Conservation (phyloP, 2,888 invertebrate genomes). For the Chrysotoxum bicinctum region DNA sequence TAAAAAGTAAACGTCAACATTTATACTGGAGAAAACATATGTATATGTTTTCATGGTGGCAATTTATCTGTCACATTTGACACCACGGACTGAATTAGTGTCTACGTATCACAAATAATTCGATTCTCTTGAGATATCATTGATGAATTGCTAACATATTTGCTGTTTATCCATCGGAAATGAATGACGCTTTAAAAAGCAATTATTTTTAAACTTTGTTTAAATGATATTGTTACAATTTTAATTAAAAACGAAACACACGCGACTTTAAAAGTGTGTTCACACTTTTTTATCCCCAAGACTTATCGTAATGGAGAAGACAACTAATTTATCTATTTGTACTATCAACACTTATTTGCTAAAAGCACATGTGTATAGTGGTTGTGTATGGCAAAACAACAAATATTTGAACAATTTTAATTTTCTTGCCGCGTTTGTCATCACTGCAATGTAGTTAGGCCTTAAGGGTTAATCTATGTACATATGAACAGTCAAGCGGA, state of each 20-base stretch:
- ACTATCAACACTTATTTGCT: constrained; percentile 54
- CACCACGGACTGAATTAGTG: not conserved
- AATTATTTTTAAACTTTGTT: constrained; percentile 10
- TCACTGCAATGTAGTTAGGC: not conserved
- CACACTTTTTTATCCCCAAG: constrained; percentile 2
- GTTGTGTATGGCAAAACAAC: constrained; percentile 31
- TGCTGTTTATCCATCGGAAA: not conserved
- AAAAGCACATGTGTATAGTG: constrained; percentile 23
- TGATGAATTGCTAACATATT: constrained; percentile 6
- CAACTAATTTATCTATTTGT: constrained; percentile 51
- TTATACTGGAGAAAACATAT: not conserved
- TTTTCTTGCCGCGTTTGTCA: constrained; percentile 27
- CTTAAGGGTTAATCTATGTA: constrained; percentile 32
- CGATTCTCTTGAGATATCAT: not conserved
- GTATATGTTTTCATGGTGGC: not conserved
- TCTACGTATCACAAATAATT: not conserved
- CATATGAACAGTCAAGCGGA: not conserved
- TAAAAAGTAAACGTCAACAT: not conserved
- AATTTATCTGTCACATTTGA: not conserved
- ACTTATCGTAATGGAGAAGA: constrained; percentile 28
- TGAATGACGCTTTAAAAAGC: not conserved
- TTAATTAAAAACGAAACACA: constrained; percentile 15
- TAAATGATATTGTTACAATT: constrained; percentile 7
- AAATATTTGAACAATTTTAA: constrained; percentile 68
- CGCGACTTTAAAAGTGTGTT: constrained; percentile 12